Percentiles rank a stretch among this genome's conserved stretches.
These are phyloP conservation scores for Sciurus carolinensis DNA, from an alignment of 2,797 vertebrate species.

Conservation along the genomic window DNA sequence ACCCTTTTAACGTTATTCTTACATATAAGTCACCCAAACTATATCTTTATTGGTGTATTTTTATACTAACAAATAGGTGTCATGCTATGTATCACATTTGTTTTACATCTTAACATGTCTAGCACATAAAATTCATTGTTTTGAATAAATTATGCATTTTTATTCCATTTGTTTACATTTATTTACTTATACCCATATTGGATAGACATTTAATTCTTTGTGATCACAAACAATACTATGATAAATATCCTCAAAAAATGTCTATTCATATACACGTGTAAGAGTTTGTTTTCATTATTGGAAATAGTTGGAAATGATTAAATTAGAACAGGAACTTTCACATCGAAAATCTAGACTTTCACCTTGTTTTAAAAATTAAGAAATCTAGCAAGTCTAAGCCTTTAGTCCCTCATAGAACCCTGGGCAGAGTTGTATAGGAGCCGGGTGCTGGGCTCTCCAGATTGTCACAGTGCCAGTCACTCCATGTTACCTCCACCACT, in stretches of 20 bases:
- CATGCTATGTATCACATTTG: background rate
- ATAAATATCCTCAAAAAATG: background rate
- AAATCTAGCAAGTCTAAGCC: background rate
- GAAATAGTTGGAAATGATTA: background rate
- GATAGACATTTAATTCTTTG: background rate
- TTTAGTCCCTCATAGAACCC: background rate
- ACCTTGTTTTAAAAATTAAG: constrained; percentile 41
- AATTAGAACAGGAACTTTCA: background rate
- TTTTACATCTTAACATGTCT: constrained; percentile 26
- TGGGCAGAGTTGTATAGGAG: background rate
- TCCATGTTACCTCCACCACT: accelerated
- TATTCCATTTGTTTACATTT: constrained; percentile 9
- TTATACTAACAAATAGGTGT: background rate
- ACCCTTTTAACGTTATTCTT: background rate
- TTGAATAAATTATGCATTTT: background rate
- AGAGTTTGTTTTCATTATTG: constrained; percentile 22
- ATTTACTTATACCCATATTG: constrained; percentile 8
- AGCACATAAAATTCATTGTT: background rate
- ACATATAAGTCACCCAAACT: background rate
- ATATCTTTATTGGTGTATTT: background rate
- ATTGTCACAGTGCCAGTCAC: background rate
- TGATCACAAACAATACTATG: background rate
- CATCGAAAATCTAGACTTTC: background rate
- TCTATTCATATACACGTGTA: background rate
- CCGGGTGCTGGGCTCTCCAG: background rate